Base-by-base conservation (phyloP, 1,140 invertebrate species). In the Drosophila saltans region DNA sequence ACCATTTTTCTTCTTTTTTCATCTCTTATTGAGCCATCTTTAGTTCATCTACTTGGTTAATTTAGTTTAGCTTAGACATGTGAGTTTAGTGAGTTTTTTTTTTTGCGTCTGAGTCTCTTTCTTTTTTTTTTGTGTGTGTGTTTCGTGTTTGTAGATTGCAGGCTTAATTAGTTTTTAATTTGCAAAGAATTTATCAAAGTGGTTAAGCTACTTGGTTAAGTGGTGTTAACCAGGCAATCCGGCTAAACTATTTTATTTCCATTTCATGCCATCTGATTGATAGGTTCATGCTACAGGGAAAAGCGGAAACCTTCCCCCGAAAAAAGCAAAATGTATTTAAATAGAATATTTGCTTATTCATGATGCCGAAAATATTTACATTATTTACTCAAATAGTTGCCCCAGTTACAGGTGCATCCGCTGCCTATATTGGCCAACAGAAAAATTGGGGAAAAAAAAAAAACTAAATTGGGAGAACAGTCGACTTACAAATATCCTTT, bases 141-240 rank as follows among this genome's bases (percentile, higher is more conserved):
- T n/a, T 69, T 40, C 41, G 9, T 24, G 16, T 33, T 56, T 40
- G 41, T 10, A 24, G 16, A 60, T 30, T 68, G 26, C 45, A 11
- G 26, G 40, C 36, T 67, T 78, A 80, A 84, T 69, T 67, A 67
- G 33, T 78, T 80, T 84, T 80, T 84, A 78, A 84, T 80, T 74
- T 72, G 61, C 33, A 52, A 63, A 63, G 39, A 69, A 64, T 72
- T 80, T 71, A 52, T 67, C 66, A 59, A 83, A 76, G 39, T 76
- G 30, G 41, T 11, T 79, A 63, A 83, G 59, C 75, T 60, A 83
- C 72, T 84, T 84, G 66, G 62, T 58, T 66, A 59, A 59, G 48
- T 48, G 45, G 39, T 33, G 11, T 30, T 39, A 62, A 33, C 3
- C n/a, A 26, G 11, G 28, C 21, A 28, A 9, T 28, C 43, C 16